Percentiles rank a stretch among this genome's conserved stretches.
phyloP scores from a whole-genome alignment of 2,797 vertebrate species.

The Parauchenoglanis ngamensis region DNA sequence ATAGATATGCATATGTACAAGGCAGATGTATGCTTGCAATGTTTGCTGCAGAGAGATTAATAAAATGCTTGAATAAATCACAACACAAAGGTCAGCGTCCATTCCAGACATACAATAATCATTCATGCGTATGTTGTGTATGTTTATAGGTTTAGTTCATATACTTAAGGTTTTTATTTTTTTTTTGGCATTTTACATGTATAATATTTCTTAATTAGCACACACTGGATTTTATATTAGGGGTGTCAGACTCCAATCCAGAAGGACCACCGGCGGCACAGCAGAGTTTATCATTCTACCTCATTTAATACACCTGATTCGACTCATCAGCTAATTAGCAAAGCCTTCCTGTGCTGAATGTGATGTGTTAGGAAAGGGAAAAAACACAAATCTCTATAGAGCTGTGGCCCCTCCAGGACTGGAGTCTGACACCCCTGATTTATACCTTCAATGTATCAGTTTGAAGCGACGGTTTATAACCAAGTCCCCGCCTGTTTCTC shows the following conservation, averaged over 20 bases:
- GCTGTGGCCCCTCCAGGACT: constrained; percentile 11
- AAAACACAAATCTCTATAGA: constrained; percentile 29
- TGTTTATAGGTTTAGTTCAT: background rate
- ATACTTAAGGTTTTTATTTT: background rate
- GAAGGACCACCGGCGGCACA: background rate
- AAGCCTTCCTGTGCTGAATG: constrained; percentile 12
- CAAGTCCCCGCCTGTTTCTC: constrained; percentile 37
- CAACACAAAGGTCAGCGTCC: too few relatives aligned
- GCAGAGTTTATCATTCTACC: constrained; percentile 28
- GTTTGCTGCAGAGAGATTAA: background rate
- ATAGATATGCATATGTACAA: constrained; percentile 41
- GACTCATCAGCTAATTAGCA: constrained; percentile 25
- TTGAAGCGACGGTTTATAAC: constrained; percentile 17
- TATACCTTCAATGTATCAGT: constrained; percentile 10
- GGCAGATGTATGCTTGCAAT: background rate
- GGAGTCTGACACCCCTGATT: constrained; percentile 29
- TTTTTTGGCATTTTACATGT: background rate
- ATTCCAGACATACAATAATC: background rate
- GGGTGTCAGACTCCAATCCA: constrained; percentile 14
- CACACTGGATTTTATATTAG: constrained; percentile 21
- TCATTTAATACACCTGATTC: constrained; percentile 29
- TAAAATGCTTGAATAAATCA: background rate
- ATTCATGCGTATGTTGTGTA: background rate
- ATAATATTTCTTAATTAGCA: constrained; percentile 30
- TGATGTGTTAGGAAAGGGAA: constrained; percentile 19